These are phyloP conservation scores for Equus quagga DNA, from an alignment of 2,113 vertebrate species.

Conservation along the genomic window DNA sequence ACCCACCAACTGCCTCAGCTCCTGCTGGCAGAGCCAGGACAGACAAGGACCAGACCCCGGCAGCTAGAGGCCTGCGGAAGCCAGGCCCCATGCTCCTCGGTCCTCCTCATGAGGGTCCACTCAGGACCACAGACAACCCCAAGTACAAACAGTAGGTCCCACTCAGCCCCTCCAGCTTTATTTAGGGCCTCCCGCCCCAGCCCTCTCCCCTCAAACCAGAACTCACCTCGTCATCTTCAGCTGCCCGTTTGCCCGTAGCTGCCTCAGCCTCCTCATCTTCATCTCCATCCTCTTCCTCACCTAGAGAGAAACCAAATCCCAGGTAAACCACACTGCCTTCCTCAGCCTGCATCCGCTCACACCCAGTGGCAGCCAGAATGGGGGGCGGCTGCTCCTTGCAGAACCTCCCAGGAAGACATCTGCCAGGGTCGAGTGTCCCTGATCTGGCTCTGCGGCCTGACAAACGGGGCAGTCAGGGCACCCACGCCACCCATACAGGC, in stretches of 20 bases:
- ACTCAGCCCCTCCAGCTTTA: rapidly evolving
- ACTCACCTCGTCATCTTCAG: conserved; percentile 94
- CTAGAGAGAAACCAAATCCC: conserved; percentile 75
- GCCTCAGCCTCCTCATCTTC: conserved; percentile 95
- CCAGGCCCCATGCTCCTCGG: not conserved
- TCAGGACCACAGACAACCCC: rapidly evolving
- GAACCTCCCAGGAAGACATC: not conserved
- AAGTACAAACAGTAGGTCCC: not conserved
- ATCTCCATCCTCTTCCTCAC: conserved; percentile 96
- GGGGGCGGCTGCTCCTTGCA: not conserved
- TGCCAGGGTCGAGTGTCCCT: not conserved
- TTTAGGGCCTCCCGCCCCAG: not conserved
- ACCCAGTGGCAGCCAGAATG: not conserved
- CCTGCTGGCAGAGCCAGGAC: not conserved
- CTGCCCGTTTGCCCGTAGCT: conserved; percentile 94
- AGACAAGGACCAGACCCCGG: rapidly evolving
- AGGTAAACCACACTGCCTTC: not conserved
- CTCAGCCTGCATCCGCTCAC: no score
- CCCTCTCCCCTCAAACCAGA: no score
- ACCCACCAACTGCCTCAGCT: not conserved
- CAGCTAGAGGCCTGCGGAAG: not conserved
- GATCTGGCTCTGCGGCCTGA: not conserved
- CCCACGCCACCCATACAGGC: no score
- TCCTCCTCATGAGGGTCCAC: not conserved
- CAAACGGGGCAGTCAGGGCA: not conserved